Evolutionary conservation across 2,113 vertebrate genomes (phyloP).

Genomic region (Buteo buteo): DNA sequence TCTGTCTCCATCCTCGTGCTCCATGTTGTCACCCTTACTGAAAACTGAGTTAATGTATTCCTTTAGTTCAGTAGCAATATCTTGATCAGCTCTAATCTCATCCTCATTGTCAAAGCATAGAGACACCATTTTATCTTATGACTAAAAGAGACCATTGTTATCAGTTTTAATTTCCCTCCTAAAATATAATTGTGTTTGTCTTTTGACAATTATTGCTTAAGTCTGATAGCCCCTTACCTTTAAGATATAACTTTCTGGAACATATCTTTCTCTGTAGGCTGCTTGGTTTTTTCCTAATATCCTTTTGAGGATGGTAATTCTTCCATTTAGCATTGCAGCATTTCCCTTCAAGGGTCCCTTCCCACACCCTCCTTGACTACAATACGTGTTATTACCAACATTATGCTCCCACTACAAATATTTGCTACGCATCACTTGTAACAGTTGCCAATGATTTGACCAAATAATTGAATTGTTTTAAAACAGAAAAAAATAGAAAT

Average conservation of each 20-base stretch:
- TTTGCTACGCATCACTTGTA: neutral
- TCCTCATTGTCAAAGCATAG: neutral
- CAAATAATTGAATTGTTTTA: neutral
- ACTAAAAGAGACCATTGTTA: neutral
- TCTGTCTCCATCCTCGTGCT: neutral
- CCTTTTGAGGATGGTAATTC: neutral
- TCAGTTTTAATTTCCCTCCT: neutral
- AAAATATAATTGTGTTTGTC: neutral
- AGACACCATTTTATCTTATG: neutral
- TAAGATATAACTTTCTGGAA: neutral
- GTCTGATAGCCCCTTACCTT: neutral
- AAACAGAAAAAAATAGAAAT: neutral
- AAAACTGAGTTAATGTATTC: neutral
- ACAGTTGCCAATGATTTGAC: neutral
- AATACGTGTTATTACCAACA: neutral
- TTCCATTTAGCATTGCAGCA: neutral
- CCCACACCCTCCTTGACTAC: neutral
- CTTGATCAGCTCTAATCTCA: neutral
- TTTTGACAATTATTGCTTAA: neutral
- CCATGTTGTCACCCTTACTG: neutral
- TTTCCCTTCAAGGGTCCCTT: neutral
- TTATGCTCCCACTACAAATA: neutral
- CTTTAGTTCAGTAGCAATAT: neutral
- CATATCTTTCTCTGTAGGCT: neutral
- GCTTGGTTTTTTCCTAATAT: neutral